phyloP scores from a whole-genome alignment of 2,113 vertebrate species.

The Myotis davidii region DNA sequence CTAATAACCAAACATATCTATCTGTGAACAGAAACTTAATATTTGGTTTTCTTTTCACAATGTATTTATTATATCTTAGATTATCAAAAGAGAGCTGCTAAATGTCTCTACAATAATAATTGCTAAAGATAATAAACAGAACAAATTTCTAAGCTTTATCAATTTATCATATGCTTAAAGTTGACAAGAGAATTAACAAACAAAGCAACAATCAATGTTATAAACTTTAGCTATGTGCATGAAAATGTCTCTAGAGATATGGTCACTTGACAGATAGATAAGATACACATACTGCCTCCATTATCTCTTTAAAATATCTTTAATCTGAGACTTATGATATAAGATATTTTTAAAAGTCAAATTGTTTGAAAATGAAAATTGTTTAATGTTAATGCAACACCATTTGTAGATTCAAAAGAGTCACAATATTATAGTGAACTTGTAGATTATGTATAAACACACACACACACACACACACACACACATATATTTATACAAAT shows the following conservation, averaged over 20 bases:
- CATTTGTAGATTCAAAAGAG: background rate
- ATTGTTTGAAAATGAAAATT: background rate
- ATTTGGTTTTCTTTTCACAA: background rate
- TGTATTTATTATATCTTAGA: background rate
- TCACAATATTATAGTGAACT: background rate
- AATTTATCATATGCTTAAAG: background rate
- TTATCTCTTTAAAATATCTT: background rate
- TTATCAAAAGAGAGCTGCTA: background rate
- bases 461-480: fast-evolving
- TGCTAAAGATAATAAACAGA: background rate
- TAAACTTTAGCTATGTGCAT: background rate
- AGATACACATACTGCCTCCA: background rate
- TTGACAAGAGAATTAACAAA: background rate
- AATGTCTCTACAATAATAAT: background rate
- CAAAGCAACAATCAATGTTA: background rate
- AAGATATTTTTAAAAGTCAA: background rate
- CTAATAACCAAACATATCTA: background rate
- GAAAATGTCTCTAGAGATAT: background rate
- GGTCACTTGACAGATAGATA: background rate
- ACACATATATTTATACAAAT: background rate
- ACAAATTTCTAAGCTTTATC: background rate
- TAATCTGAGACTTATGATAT: background rate
- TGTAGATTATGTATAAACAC: background rate
- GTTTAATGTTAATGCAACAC: background rate
- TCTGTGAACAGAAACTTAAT: background rate